Base-by-base conservation (phyloP, 2,888 invertebrate species). In the Clostera curtula region DNA sequence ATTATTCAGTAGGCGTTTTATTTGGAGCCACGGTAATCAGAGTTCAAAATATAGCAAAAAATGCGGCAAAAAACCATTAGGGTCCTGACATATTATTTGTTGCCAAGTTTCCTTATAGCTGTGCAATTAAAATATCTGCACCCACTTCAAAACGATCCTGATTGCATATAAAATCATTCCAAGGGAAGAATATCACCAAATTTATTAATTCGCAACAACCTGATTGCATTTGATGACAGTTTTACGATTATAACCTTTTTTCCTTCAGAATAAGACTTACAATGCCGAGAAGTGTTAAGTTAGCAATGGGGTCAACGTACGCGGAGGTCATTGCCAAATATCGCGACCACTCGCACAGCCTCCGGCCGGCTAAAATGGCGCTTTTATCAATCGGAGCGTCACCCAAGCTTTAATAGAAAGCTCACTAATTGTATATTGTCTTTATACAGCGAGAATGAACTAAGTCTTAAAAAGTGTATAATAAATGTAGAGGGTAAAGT, bases 301-400 rank as follows among this genome's bases (percentile, higher is more conserved):
- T 36, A 32, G 12, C 27, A 26, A 36, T 28, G 32, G 50, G 77
- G 60, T 73, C 68, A 67, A 62, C 56, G 77, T 75, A 57, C 76
- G 49, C 52, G 40, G 73, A 65, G 80, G 76, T 80, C 80, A 79
- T 79, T 80, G 80, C 77, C 80, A 73, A 82, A 80, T 76, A 70
- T 69, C 65, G 59, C 58, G 64, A 52, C 56, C 52, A 55, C 48
- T 56, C 56, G 54, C 63, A 65, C 55, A 66, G 67, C 63, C 70
- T 67, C 66, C 58, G 58, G 60, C 58, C 48, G 48, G 29, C 62
- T 75, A 74, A 79, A 60, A 71, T 67, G 69, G 43, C 55, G 73
- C 74, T 61, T 51, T 35, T 22, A 11, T 22, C 38, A 37, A 37
- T 48, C 38, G 27, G 29, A 35, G 43, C 45, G 40, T 41, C 34